Evolutionary conservation across 1,140 invertebrate genomes (phyloP).

Genomic region (Neomicropteryx cornuta): DNA sequence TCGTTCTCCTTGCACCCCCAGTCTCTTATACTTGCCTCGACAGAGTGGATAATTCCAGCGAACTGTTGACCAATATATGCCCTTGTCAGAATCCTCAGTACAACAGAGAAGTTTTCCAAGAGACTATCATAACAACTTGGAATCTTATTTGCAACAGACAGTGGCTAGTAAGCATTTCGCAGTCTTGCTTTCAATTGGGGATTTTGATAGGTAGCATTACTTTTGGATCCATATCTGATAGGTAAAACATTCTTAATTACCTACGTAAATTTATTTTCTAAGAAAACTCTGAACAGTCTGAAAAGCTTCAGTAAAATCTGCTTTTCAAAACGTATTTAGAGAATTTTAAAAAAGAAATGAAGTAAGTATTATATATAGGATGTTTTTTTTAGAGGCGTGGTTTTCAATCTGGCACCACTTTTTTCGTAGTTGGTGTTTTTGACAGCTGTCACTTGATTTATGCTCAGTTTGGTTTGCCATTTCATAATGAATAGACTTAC

Average conservation of each 20-base stretch:
- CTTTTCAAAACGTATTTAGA: too few relatives aligned
- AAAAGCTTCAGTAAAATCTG: too few relatives aligned
- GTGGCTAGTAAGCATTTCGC: constrained; percentile 35
- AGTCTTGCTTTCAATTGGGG: constrained; percentile 40
- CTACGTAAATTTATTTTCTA: constrained; percentile 11
- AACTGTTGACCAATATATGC: constrained; percentile 24
- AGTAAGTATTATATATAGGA: too few relatives aligned
- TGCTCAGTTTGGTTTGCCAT: too few relatives aligned
- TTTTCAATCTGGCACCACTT: too few relatives aligned
- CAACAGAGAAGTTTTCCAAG: constrained; percentile 29
- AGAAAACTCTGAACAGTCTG: constrained; percentile 18
- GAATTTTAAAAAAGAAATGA: too few relatives aligned
- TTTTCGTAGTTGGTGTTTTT: too few relatives aligned
- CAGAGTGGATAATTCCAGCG: constrained; percentile 21
- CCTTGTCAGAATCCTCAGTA: constrained; percentile 32
- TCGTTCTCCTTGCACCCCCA: constrained; percentile 52
- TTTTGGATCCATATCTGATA: constrained; percentile 39
- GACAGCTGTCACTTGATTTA: too few relatives aligned
- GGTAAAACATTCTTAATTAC: constrained; percentile 18
- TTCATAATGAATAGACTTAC: too few relatives aligned
- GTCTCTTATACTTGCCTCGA: constrained; percentile 45
- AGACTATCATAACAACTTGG: constrained; percentile 39
- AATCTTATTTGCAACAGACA: constrained; percentile 37
- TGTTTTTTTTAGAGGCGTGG: too few relatives aligned
- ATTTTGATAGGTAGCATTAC: constrained; percentile 37